Evolutionary conservation across 2,113 vertebrate species (phyloP), one percentile per base, ranked within the genome.

Genomic region (Sarotherodon lohbergeri): DNA sequence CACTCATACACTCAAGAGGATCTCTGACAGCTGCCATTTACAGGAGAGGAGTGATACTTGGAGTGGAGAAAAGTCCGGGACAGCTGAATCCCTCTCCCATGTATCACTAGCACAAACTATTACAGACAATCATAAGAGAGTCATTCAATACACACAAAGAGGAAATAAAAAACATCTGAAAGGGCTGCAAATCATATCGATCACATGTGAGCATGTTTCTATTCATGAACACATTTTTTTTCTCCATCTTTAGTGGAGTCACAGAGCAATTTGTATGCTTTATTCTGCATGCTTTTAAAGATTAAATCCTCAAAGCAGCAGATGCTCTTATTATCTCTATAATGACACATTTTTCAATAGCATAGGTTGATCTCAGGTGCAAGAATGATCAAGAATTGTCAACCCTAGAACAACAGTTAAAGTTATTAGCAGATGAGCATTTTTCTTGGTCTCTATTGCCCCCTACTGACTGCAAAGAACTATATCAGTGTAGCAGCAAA

Each of bases 361-460:
- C 36, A 83, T 52, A 52, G 29, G 27, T 52, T 52, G 73, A 78
- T 66, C 4, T 86, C 29, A 84, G 22, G 7, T 66, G n/a, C 41
- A 81, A 57, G 5, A 63, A 66, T 46, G 48, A 27, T 11, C 46
- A 34, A 68, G 34, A 68, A 13, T 68, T 39, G 24, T 80, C 19
- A 85, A 57, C 9, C 19, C 39, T 66, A 56, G 91, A 86, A 85
- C 83, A 81, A 22, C 39, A 9, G 56, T 36, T 52, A 3, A 5
- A 29, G 17, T 16, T 8, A 7, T 9, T 41, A 71, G 2, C 36
- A 41, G 29, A 7, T 5, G 14, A 27, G 11, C 14, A 13, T 36
- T 90, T 84, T 46, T 50, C 48, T 61, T 96, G 90, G 92, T 92
- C 91, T 96, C 79, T 96, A 92, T 89, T 94, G 88, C 95, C 93